Conservation (phyloP, 2,113 vertebrate species). For the Anser brachyrhynchus region DNA sequence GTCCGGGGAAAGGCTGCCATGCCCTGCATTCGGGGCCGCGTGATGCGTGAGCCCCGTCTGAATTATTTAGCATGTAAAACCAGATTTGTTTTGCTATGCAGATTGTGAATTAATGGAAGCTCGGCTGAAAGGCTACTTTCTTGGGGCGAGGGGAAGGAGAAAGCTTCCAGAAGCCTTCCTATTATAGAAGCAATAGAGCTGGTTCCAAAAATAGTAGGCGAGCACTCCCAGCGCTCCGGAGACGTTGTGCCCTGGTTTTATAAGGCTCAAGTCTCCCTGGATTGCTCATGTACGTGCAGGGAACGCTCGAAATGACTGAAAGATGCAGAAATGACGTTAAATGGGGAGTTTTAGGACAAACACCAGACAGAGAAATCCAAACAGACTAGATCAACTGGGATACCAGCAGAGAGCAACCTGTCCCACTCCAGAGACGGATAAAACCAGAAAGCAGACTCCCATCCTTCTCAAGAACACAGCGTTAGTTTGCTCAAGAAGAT, state of each 20-base stretch:
- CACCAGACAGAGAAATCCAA: background rate
- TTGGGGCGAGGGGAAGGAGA: background rate
- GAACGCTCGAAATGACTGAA: background rate
- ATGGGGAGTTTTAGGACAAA: constrained; percentile 22
- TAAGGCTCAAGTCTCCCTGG: background rate
- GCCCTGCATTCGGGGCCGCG: fast-evolving
- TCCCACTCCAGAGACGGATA: background rate
- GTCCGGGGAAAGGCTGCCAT: background rate
- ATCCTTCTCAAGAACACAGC: background rate
- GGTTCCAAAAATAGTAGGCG: constrained; percentile 64
- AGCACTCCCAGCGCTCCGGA: constrained; percentile 36
- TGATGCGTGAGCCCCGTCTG: background rate
- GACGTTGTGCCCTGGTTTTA: constrained; percentile 17
- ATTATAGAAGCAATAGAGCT: constrained; percentile 54
- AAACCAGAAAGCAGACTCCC: background rate
- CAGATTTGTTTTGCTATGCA: background rate
- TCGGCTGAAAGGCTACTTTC: constrained; percentile 51
- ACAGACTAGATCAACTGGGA: background rate
- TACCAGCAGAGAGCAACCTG: background rate
- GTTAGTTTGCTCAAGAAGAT: background rate
- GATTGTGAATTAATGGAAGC: background rate
- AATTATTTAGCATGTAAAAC: background rate
- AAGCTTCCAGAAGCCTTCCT: constrained; percentile 60
- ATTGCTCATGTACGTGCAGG: background rate
- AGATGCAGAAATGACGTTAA: background rate